Evolutionary conservation across 2,888 invertebrate species (phyloP).

Genomic region (Himalopsyche kuldschensis): DNA sequence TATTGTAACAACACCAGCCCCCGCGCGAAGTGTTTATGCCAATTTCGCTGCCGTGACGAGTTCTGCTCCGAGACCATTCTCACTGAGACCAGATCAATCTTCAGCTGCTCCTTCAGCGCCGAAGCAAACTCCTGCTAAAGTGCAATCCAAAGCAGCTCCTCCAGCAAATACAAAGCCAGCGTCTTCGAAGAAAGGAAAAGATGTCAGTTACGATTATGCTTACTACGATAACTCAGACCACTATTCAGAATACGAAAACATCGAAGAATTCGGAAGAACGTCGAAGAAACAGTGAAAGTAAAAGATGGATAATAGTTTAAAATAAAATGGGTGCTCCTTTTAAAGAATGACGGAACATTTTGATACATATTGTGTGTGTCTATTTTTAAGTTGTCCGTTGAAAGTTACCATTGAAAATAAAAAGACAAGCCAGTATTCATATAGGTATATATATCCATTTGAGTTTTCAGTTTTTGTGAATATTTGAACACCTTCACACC

Average conservation of each 20-base stretch:
- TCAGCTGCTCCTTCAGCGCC: conserved; percentile 27
- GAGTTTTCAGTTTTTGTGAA: background rate
- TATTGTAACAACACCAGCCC: conserved; percentile 40
- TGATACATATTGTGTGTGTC: background rate
- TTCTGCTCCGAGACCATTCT: conserved; percentile 46
- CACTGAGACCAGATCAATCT: conserved; percentile 42
- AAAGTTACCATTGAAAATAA: background rate
- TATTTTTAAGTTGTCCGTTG: conserved; percentile 3
- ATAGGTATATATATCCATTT: background rate
- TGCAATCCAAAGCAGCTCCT: conserved; percentile 46
- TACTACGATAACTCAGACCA: conserved; percentile 75
- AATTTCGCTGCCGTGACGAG: conserved; percentile 35
- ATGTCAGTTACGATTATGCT: conserved; percentile 80
- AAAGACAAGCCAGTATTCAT: conserved; percentile 8
- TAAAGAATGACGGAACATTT: conserved; percentile 6
- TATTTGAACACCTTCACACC: background rate
- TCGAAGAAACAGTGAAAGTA: conserved; percentile 25
- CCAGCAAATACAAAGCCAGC: conserved; percentile 44
- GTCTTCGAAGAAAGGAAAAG: conserved; percentile 50
- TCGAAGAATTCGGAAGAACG: conserved; percentile 68
- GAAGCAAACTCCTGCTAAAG: conserved; percentile 16
- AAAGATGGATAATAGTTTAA: background rate
- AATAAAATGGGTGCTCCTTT: background rate
- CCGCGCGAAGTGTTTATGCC: conserved; percentile 32
- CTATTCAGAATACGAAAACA: conserved; percentile 61